phyloP scores from a whole-genome alignment of 2,113 vertebrate species.

The Tragelaphus strepsiceros region DNA sequence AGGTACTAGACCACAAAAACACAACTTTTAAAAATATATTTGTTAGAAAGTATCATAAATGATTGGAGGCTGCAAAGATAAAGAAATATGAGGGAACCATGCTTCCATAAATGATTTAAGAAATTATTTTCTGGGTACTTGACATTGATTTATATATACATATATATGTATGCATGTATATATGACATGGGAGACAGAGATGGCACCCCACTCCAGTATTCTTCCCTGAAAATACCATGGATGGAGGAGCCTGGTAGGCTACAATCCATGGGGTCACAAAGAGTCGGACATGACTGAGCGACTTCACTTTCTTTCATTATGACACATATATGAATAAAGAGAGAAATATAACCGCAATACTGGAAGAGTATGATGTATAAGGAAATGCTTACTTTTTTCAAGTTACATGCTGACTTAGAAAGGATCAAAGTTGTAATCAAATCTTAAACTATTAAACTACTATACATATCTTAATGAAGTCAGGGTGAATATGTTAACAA shows the following conservation, averaged over 20 bases:
- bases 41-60: background rate
- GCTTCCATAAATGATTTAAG: background rate
- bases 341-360: background rate
- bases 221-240: too few species aligned
- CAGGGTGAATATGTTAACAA: background rate
- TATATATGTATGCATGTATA: background rate
- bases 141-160: background rate
- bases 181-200: background rate
- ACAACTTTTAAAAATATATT: background rate
- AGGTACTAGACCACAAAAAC: background rate
- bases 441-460: background rate
- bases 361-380: background rate
- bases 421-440: background rate
- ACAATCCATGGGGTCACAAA: too few species aligned
- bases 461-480: background rate
- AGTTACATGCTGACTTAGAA: background rate
- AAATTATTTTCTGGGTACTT: constrained; percentile 15
- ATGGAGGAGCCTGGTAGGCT: too few species aligned
- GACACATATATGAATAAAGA: background rate
- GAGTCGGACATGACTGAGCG: too few species aligned
- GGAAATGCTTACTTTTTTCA: background rate
- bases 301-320: background rate
- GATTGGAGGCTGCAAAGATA: background rate
- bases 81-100: background rate
- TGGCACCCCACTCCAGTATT: too few species aligned